Evolutionary conservation across 2,113 vertebrate genomes (phyloP).

Genomic region (Dryoscopus gambensis): DNA sequence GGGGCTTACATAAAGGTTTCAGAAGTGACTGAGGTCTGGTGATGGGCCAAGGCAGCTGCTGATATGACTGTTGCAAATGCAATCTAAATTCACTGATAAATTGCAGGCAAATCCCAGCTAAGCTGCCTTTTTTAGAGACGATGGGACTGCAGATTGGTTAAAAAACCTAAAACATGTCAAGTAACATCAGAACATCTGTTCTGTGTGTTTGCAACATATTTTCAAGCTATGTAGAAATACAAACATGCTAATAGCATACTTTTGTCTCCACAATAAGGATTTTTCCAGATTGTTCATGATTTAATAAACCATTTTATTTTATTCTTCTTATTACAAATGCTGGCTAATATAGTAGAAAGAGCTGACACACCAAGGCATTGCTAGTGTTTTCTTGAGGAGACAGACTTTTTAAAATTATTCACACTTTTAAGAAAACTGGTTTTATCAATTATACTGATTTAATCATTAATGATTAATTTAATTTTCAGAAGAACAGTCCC

Average conservation of each 20-base stretch:
- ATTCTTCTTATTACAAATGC: slow-evolving; percentile 8
- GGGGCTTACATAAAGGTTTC: slow-evolving; percentile 61
- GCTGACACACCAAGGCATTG: not conserved
- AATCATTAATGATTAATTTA: not conserved
- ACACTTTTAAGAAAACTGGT: not conserved
- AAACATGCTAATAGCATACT: slow-evolving; percentile 49
- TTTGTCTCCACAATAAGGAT: not conserved
- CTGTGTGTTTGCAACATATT: slow-evolving; percentile 35
- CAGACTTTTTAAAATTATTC: not conserved
- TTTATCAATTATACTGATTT: not conserved
- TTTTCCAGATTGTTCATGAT: slow-evolving; percentile 16
- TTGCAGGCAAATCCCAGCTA: slow-evolving; percentile 79
- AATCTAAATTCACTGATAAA: slow-evolving; percentile 70
- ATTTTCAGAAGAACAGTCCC: not conserved
- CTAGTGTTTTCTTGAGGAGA: not conserved
- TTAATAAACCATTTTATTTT: slow-evolving; percentile 45
- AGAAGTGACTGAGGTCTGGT: slow-evolving; percentile 53
- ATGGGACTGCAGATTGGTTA: slow-evolving; percentile 53
- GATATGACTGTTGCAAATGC: slow-evolving; percentile 35
- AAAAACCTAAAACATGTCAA: slow-evolving; percentile 40
- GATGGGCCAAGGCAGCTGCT: slow-evolving; percentile 55
- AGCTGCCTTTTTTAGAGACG: slow-evolving; percentile 72
- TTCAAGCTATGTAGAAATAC: slow-evolving; percentile 53
- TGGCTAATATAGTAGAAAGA: not conserved
- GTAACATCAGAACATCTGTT: slow-evolving; percentile 78